phyloP scores from a whole-genome alignment of 2,888 invertebrate species.

The Venustoraphidia nigricollis region DNA sequence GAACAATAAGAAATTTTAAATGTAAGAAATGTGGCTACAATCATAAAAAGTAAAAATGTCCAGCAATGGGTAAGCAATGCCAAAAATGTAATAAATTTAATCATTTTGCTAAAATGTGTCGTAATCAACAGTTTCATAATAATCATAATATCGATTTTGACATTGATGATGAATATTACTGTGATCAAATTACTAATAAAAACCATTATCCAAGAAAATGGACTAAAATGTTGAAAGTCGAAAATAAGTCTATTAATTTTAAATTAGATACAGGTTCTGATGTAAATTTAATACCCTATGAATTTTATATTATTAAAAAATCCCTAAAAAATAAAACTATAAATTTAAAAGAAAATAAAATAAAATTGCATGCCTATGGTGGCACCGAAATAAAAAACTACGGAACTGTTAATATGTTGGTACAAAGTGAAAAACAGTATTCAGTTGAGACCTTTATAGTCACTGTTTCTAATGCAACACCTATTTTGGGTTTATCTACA shows the following conservation, averaged over 20 bases:
- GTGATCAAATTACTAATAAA: no score
- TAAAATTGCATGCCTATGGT: neutral
- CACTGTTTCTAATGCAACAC: neutral
- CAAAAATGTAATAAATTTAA: no score
- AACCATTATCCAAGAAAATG: neutral
- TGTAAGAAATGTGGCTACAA: no score
- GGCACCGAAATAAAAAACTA: neutral
- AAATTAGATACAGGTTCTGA: conserved; percentile 6
- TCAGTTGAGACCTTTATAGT: neutral
- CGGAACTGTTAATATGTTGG: neutral
- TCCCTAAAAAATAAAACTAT: neutral
- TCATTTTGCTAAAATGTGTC: no score
- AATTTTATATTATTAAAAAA: neutral
- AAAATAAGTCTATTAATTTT: neutral
- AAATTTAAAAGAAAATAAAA: neutral
- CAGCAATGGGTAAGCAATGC: no score
- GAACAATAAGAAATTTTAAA: no score
- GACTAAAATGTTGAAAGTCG: conserved; percentile 1
- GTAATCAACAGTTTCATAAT: no score
- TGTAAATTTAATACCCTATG: neutral
- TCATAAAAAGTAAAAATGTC: no score
- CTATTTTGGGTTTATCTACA: neutral
- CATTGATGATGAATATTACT: no score
- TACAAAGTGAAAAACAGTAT: neutral
- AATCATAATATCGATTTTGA: no score